Conservation (phyloP, 2,797 vertebrate species). For the Sternotherus odoratus region DNA sequence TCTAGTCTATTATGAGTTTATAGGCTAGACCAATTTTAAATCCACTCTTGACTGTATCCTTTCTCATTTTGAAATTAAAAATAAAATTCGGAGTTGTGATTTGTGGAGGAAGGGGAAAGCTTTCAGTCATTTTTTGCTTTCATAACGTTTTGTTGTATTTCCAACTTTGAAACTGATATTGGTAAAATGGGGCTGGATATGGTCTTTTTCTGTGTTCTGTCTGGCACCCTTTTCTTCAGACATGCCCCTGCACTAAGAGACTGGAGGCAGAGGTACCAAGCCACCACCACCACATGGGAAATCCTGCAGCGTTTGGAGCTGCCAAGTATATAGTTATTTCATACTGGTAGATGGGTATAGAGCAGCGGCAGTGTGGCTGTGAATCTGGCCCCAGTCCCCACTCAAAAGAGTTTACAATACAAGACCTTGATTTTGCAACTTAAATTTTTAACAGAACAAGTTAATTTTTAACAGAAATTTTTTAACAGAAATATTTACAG, state of each 20-base stretch:
- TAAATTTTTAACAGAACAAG: no score
- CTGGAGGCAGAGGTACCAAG: background rate
- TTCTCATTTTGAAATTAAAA: constrained; percentile 61
- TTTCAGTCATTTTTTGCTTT: background rate
- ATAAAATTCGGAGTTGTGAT: background rate
- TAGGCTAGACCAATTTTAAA: constrained; percentile 62
- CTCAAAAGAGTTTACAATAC: background rate
- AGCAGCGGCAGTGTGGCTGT: fast-evolving
- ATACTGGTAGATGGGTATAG: fast-evolving
- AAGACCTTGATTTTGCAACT: background rate
- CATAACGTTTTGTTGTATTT: background rate
- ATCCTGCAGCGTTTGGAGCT: background rate
- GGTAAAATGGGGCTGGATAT: background rate
- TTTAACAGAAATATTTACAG: background rate
- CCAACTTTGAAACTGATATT: background rate
- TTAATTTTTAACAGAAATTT: no score
- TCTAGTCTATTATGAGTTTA: constrained; percentile 61
- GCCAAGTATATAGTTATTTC: background rate
- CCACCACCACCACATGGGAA: background rate
- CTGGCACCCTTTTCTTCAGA: background rate
- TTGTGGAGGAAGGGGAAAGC: background rate
- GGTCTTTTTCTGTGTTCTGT: background rate
- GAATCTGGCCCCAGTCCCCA: fast-evolving
- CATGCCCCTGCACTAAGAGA: fast-evolving
- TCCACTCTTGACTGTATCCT: constrained; percentile 53